Base-by-base conservation (phyloP, 2,888 invertebrate genomes). In the Caenorhabditis afra region DNA sequence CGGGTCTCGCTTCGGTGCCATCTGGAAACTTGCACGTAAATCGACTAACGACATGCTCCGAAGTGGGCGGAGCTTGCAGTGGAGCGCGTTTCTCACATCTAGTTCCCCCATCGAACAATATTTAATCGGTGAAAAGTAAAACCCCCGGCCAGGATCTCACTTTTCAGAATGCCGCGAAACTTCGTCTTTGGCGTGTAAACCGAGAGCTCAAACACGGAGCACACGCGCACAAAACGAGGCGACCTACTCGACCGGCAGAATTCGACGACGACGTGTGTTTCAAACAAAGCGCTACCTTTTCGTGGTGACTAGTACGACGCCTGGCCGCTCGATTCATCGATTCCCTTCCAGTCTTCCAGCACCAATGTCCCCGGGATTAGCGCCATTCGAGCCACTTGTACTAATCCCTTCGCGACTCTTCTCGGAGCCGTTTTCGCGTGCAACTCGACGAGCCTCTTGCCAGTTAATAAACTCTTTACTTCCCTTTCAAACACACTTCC, bases 181-280 rank as follows among this genome's bases (percentile, higher is more conserved):
- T 11, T 52, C 52, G 12, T 29, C 1, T 22, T n/a, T n/a, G 2
- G 1, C 23, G 23, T 35, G 68, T 68, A 68, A 68, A 59, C 68
- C 29, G 59, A 61, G 68, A 68, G 52, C 52, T 37, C 41, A n/a
- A n/a, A n/a, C n/a, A 11, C 18, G 22, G 22, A 12, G 41, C 39
- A 41, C 29, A 61, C 66, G 41, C 39, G 29, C 29, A 61, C 66
- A 57, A 3, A 41, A 52, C 41, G 70, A 70, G 55, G 37, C 37
- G 8, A 41, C 57, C 57, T 71, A 71, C 71, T 71, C 71, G 71
- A 71, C 62, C 71, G 71, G 62, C 62, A 62, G 18, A 62, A 50
- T 62, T 62, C n/a, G 23, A 23, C 16, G 18, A 22, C 35, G 39
- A 45, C 29, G 45, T 35, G 37, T 49, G 71, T 57, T 57, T 71